These are phyloP conservation scores for Chinchilla lanigera DNA, from an alignment of 2,113 vertebrate genomes.

Conservation along the genomic window DNA sequence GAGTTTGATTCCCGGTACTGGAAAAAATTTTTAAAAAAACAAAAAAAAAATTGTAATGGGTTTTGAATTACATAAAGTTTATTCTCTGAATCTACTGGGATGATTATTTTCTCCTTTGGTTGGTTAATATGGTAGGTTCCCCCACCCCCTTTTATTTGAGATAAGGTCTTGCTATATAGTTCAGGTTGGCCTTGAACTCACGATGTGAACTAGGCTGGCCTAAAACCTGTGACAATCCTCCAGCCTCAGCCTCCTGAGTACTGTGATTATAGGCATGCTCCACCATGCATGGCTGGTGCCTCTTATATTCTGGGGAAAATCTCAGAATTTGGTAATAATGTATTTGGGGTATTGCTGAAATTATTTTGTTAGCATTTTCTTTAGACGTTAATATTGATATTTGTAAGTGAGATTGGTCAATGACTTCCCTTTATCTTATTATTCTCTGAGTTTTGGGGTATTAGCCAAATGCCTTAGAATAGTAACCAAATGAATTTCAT, in stretches of 20 bases:
- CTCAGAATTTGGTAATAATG: not conserved
- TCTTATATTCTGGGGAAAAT: not conserved
- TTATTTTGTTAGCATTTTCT: constrained; percentile 6
- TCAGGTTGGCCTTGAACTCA: no score
- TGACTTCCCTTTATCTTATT: not conserved
- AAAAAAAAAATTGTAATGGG: not conserved
- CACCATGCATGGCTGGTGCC: not conserved
- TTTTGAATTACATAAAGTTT: not conserved
- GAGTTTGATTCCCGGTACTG: no score
- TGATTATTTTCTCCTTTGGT: constrained; percentile 12
- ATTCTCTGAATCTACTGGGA: not conserved
- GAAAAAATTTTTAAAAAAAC: no score
- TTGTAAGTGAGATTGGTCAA: not conserved
- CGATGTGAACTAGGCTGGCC: no score
- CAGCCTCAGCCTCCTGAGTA: no score
- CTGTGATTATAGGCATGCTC: no score
- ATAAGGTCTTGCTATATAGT: no score
- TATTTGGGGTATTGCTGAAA: not conserved
- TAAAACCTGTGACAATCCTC: no score
- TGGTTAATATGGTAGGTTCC: not conserved
- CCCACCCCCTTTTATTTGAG: no score
- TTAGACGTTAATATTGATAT: not conserved
- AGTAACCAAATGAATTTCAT: not conserved
- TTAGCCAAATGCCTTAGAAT: not conserved
- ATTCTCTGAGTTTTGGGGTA: not conserved